A percentile compares a stretch with the other conserved stretches of the same genome.
Conservation (phyloP, 2,888 invertebrate species). For the Alsophila aescularia region DNA sequence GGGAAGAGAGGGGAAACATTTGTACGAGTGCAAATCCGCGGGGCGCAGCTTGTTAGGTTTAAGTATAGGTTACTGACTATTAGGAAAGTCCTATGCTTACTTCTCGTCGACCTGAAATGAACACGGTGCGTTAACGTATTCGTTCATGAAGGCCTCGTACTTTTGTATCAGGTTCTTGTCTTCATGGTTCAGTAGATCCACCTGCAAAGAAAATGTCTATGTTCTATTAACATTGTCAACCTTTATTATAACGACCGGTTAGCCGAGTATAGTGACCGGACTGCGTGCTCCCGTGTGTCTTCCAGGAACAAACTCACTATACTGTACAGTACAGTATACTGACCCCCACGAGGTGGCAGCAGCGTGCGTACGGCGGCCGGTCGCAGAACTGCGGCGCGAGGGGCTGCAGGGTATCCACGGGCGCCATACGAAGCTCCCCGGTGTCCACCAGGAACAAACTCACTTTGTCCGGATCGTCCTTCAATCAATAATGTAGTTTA, state of each 20-base stretch:
- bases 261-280: too few species aligned
- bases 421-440: slow-evolving; percentile 56
- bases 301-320: too few species aligned
- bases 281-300: too few species aligned
- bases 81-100: slow-evolving; percentile 48
- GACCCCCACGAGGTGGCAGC: slow-evolving; percentile 75
- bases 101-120: slow-evolving; percentile 69
- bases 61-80: too few species aligned
- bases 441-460: slow-evolving; percentile 69
- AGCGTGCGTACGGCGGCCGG: slow-evolving; percentile 66
- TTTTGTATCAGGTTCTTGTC: slow-evolving; percentile 44
- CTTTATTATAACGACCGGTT: too few species aligned
- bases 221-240: not conserved
- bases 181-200: slow-evolving; percentile 48
- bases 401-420: slow-evolving; percentile 49
- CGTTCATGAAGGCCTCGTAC: slow-evolving; percentile 51
- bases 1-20: too few species aligned
- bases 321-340: too few species aligned
- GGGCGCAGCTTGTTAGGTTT: too few species aligned
- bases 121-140: slow-evolving; percentile 51
- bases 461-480: slow-evolving; percentile 50
- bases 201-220: slow-evolving; percentile 51
- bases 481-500: slow-evolving; percentile 6
- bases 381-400: slow-evolving; percentile 54
- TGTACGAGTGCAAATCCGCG: too few species aligned